Evolutionary conservation across 1,140 invertebrate species (phyloP).

Genomic region (Pogonognathellus flavescens): DNA sequence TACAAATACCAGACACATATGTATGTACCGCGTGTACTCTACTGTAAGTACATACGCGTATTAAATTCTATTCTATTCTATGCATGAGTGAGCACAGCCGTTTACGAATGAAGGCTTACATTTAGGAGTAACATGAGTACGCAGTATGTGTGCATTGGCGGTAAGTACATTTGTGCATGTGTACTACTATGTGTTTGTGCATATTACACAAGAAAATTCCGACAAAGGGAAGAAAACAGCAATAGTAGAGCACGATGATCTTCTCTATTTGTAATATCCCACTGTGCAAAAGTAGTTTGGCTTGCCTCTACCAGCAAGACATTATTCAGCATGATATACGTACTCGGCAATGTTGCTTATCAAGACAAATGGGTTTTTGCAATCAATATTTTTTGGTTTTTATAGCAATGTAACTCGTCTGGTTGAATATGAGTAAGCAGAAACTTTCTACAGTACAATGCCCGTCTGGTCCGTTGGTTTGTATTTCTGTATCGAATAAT

Average conservation of each 20-base stretch:
- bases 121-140: too few species aligned
- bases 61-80: too few species aligned
- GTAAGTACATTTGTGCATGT: too few species aligned
- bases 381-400: conserved; percentile 45
- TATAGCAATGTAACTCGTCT: not conserved
- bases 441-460: not conserved
- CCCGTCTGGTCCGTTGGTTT: not conserved
- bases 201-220: too few species aligned
- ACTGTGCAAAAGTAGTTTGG: conserved; percentile 24
- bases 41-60: too few species aligned
- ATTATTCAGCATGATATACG: not conserved
- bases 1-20: too few species aligned
- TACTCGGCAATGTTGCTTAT: conserved; percentile 27
- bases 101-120: too few species aligned
- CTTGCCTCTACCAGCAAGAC: not conserved
- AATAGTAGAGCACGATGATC: not conserved
- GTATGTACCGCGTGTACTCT: too few species aligned
- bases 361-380: conserved; percentile 48
- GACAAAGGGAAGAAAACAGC: too few species aligned
- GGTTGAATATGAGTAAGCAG: conserved; percentile 14
- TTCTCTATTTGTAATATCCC: conserved; percentile 1
- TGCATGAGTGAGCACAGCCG: too few species aligned
- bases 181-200: too few species aligned
- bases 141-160: too few species aligned
- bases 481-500: not conserved